phyloP scores from a whole-genome alignment of 1,140 invertebrate species.

The Thalassaphorura encarpata region DNA sequence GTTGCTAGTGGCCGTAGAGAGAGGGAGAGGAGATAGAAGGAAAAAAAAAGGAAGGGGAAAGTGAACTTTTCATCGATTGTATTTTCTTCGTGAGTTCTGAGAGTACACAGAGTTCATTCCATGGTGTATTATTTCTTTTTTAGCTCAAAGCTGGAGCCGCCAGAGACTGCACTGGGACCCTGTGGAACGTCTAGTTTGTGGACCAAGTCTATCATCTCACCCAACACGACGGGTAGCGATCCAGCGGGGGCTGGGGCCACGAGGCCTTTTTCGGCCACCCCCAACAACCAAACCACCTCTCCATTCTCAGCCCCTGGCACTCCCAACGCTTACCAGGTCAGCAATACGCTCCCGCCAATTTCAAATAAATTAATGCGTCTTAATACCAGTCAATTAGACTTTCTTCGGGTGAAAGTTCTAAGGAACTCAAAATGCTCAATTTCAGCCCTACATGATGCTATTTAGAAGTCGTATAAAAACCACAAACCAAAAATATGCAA shows the following conservation, averaged over 20 bases:
- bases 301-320: slow-evolving; percentile 31
- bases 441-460: no score
- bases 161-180: slow-evolving; percentile 31
- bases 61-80: no score
- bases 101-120: not conserved
- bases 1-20: not conserved
- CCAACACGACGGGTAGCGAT: slow-evolving; percentile 33
- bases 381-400: no score
- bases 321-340: slow-evolving; percentile 31
- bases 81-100: not conserved
- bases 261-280: slow-evolving; percentile 32
- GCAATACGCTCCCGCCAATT: no score
- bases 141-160: slow-evolving; percentile 33
- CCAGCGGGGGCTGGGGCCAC: slow-evolving; percentile 31
- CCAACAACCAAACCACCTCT: slow-evolving; percentile 33
- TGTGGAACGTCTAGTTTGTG: slow-evolving; percentile 32
- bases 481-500: no score
- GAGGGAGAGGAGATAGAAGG: not conserved
- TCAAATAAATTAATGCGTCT: no score
- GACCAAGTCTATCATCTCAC: slow-evolving; percentile 33
- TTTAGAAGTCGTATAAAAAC: no score
- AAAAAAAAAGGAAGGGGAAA: not conserved
- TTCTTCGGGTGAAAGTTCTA: no score
- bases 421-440: no score
- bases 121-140: not conserved